A percentile compares a stretch with the other conserved stretches of the same genome.
Evolutionary conservation across 2,797 vertebrate species (phyloP).

Genomic region (Todus mexicanus): DNA sequence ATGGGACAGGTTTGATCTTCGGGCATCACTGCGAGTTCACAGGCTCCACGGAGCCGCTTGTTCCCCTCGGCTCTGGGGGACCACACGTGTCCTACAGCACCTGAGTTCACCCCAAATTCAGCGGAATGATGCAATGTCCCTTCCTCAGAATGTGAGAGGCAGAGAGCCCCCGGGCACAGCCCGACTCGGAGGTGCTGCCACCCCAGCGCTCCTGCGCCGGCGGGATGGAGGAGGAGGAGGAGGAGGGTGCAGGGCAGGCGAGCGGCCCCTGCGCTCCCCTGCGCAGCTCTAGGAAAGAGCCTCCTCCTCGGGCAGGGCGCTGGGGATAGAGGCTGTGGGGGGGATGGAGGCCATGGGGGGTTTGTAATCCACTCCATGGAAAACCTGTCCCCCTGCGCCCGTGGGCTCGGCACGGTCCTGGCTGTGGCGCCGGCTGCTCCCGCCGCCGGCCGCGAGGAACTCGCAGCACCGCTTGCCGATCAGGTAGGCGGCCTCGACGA

Average conservation of each 20-base stretch:
- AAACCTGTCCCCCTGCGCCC: neutral
- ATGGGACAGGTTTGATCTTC: neutral
- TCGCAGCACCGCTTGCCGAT: constrained; percentile 77
- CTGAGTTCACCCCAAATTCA: neutral
- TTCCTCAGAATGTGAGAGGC: neutral
- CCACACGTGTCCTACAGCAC: rapidly evolving
- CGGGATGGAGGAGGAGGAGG: neutral
- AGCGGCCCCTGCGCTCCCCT: neutral
- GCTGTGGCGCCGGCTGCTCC: neutral
- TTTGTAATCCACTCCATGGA: neutral
- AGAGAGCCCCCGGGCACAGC: neutral
- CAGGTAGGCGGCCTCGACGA: constrained; percentile 85
- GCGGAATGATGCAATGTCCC: rapidly evolving
- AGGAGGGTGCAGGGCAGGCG: neutral
- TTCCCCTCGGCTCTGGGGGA: neutral
- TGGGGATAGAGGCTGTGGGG: neutral
- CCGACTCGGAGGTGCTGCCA: neutral
- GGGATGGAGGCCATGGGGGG: neutral
- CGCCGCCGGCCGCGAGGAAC: neutral
- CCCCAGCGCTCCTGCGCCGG: rapidly evolving
- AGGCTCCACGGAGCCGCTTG: neutral
- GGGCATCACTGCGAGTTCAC: neutral
- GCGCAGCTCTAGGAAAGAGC: neutral
- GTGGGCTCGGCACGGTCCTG: neutral
- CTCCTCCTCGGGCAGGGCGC: neutral